A percentile compares a stretch with the other conserved stretches of the same genome.
These are phyloP conservation scores for Patagioenas fasciata DNA, from an alignment of 2,113 vertebrate genomes.

Conservation along the genomic window DNA sequence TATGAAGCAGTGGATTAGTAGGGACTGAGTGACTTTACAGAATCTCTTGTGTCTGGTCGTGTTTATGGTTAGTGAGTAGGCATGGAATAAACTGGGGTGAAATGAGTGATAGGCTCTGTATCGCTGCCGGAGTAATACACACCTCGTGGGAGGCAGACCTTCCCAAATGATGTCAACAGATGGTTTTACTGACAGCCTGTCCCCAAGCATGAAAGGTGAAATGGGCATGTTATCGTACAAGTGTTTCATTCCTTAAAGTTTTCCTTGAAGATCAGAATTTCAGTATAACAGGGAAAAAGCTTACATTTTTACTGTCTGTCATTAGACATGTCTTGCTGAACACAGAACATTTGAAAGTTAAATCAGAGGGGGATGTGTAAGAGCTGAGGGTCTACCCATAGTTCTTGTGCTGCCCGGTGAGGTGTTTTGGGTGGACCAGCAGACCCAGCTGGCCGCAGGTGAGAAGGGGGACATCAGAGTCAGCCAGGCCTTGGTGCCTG, in stretches of 20 bases:
- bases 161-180: neutral
- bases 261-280: neutral
- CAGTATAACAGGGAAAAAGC: neutral
- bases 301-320: neutral
- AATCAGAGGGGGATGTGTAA: neutral
- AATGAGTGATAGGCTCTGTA: neutral
- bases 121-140: rapidly evolving
- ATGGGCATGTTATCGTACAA: neutral
- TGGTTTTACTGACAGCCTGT: neutral
- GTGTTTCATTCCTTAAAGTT: neutral
- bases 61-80: neutral
- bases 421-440: neutral
- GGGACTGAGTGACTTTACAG: neutral
- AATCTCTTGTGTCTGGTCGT: neutral
- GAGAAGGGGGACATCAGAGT: neutral
- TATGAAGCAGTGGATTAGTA: neutral
- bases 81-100: neutral
- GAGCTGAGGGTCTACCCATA: neutral
- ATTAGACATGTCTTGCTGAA: neutral
- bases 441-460: neutral
- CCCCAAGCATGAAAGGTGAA: neutral
- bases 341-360: neutral
- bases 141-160: neutral
- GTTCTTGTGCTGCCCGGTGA: neutral
- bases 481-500: neutral